phyloP scores from a whole-genome alignment of 2,113 vertebrate species.

The Eonycteris spelaea region DNA sequence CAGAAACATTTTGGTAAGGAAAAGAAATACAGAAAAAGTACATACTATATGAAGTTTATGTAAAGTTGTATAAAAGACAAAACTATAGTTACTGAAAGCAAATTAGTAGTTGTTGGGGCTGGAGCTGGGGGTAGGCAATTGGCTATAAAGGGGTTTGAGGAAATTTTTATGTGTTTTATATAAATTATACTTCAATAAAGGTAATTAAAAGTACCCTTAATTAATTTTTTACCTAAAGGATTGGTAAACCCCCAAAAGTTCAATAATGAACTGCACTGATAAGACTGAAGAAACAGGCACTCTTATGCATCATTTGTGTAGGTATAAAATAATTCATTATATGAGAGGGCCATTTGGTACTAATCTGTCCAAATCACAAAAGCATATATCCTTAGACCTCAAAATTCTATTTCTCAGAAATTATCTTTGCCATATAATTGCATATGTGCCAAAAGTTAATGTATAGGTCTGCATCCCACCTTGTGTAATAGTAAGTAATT shows the following conservation, averaged over 20 bases:
- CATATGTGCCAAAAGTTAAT: not conserved
- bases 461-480: not conserved
- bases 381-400: not conserved
- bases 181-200: not conserved
- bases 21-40: not conserved
- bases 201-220: not conserved
- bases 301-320: not conserved
- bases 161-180: not conserved
- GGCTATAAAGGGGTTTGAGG: not conserved
- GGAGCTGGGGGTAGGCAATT: not conserved
- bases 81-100: not conserved
- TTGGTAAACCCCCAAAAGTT: not conserved
- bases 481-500: not conserved
- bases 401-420: conserved; percentile 6
- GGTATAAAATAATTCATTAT: not conserved
- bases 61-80: not conserved
- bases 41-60: not conserved
- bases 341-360: not conserved
- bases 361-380: not conserved
- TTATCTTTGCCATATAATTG: not conserved
- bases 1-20: not conserved
- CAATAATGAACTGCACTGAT: not conserved
- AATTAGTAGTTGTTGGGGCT: not conserved
- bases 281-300: not conserved
- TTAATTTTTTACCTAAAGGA: not conserved